These are phyloP conservation scores for Pegoplata infirma DNA, from an alignment of 2,888 invertebrate genomes.

Conservation along the genomic window DNA sequence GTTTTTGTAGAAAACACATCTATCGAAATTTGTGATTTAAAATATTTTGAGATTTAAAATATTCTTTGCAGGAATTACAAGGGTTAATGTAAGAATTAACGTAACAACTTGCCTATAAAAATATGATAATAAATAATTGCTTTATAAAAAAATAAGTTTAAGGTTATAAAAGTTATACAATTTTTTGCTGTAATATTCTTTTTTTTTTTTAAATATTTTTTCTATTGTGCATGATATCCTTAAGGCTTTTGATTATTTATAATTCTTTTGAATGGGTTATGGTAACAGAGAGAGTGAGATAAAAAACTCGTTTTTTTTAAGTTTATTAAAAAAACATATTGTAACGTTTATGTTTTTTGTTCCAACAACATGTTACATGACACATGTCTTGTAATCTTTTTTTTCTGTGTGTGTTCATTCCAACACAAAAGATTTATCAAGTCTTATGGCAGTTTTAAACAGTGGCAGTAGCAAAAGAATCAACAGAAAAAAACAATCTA, in stretches of 20 bases:
- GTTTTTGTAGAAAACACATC: too few species aligned
- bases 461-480: background rate
- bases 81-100: too few species aligned
- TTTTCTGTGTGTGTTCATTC: background rate
- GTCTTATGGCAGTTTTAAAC: conserved; percentile 35
- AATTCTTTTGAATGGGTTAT: background rate
- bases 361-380: conserved; percentile 29
- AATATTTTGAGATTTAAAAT: too few species aligned
- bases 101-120: too few species aligned
- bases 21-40: too few species aligned
- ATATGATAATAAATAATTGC: conserved; percentile 28
- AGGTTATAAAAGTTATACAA: background rate
- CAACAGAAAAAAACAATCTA: background rate
- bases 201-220: conserved; percentile 4
- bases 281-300: too few species aligned
- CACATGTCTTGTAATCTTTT: conserved; percentile 11
- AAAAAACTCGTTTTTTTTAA: background rate
- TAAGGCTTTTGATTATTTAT: background rate
- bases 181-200: background rate
- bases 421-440: conserved; percentile 41
- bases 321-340: conserved; percentile 25
- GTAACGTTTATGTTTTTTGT: background rate
- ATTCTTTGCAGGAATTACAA: too few species aligned
- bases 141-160: conserved; percentile 15
- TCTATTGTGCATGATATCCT: background rate